Percentiles rank a stretch among this genome's conserved stretches.
These are phyloP conservation scores for Poecilus cupreus DNA, from an alignment of 2,888 invertebrate species.

Conservation along the genomic window DNA sequence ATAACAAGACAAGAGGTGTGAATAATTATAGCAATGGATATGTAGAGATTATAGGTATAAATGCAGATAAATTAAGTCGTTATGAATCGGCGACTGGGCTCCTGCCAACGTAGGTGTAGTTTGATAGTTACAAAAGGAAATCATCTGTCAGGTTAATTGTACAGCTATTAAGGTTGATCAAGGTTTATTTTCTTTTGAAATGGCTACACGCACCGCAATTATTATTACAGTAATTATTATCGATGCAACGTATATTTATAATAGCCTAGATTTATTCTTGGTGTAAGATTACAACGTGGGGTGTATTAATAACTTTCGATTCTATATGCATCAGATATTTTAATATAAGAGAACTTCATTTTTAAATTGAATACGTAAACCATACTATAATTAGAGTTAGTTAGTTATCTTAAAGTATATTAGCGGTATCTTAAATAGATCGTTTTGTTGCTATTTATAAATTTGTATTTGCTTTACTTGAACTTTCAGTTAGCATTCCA, in stretches of 20 bases:
- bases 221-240: not conserved
- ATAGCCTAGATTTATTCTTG: slow-evolving; percentile 9
- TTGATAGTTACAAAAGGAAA: not conserved
- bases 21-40: too few species aligned
- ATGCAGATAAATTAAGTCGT: not conserved
- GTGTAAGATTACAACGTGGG: not conserved
- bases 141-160: slow-evolving; percentile 20
- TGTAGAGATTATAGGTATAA: not conserved
- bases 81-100: too few species aligned
- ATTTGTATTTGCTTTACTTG: too few species aligned
- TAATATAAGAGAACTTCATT: not conserved
- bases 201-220: not conserved
- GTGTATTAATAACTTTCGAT: slow-evolving; percentile 4
- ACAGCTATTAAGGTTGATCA: not conserved
- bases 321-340: slow-evolving; percentile 19
- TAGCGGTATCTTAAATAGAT: not conserved
- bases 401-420: slow-evolving; percentile 5
- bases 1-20: too few species aligned
- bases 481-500: too few species aligned
- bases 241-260: not conserved
- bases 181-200: slow-evolving; percentile 15
- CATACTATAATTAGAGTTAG: not conserved
- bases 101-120: not conserved
- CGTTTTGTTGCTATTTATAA: not conserved
- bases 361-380: not conserved